phyloP scores from a whole-genome alignment of 1,140 invertebrate genomes.

The Orchestia grillus region DNA sequence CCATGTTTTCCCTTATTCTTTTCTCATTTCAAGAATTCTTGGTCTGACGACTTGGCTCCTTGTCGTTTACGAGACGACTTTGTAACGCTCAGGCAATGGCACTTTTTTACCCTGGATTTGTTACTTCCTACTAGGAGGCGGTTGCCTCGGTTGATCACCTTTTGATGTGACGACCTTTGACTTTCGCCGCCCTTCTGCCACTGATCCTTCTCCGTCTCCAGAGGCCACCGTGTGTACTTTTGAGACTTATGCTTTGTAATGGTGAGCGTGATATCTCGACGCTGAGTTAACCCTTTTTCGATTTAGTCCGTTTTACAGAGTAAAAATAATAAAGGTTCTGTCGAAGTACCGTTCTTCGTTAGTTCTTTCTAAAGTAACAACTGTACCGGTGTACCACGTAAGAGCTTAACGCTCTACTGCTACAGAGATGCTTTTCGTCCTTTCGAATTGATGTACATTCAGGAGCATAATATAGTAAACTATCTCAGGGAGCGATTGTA shows the following conservation, averaged over 20 bases:
- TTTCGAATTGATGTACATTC: too few species aligned
- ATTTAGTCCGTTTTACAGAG: neutral
- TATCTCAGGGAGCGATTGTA: neutral
- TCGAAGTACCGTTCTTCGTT: neutral
- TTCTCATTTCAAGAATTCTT: neutral
- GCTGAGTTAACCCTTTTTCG: neutral
- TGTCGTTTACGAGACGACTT: neutral
- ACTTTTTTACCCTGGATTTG: slow-evolving; percentile 30
- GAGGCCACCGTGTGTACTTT: neutral
- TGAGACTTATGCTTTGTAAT: neutral
- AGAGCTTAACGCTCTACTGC: neutral
- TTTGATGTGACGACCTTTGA: slow-evolving; percentile 49
- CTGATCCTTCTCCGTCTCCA: neutral
- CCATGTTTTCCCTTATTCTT: neutral
- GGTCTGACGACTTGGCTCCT: neutral
- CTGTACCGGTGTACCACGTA: neutral
- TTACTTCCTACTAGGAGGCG: slow-evolving; percentile 39
- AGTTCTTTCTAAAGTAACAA: neutral
- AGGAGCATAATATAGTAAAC: neutral
- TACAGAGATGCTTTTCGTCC: neutral
- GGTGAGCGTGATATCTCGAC: neutral
- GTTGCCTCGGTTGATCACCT: slow-evolving; percentile 53
- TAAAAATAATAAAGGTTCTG: neutral
- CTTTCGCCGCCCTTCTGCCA: slow-evolving; percentile 1
- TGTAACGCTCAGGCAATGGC: slow-evolving; percentile 13